Base-by-base conservation (phyloP, 2,888 invertebrate genomes). In the Andrena trimmerana region DNA sequence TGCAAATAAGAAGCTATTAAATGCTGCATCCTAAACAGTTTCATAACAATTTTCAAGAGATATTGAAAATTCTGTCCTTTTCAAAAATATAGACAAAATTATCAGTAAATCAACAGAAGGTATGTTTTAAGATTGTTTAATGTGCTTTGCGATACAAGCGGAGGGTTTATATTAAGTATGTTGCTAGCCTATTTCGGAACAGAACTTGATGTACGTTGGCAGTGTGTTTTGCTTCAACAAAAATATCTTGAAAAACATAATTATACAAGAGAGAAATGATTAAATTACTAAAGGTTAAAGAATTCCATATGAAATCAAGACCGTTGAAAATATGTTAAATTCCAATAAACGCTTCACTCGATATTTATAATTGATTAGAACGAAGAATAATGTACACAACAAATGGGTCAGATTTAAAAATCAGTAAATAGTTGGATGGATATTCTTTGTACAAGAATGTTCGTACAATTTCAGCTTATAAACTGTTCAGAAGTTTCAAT, bases 391-490 rank as follows among this genome's bases (percentile, higher is more conserved):
- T 89, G 82, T 89, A 89, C 88, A 89, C 78, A 82, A 82, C 73
- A 78, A 80, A 87, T 71, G 70, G 83, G 59, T 76, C 54, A 74
- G 57, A 78, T 80, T 85, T 66, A 78, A 73, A 85, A 83, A 88
- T 87, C 78, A 81, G 70, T 71, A 82, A 87, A 78, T 77, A 83
- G 77, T 78, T 78, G 86, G 85, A 90, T 89, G 90, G 84, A 89
- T 83, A 83, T 83, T 75, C 71, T 88, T 91, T 91, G 87, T 90
- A 91, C 90, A 91, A 85, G 72, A 81, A 81, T 81, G 79, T 83
- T 78, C 72, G 77, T 81, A 87, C 72, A 85, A 75, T 90, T 92
- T 94, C 92, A 94, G 90, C 93, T 94, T 91, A 92, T 84, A 94
- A 89, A 85, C 88, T 90, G 63, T 89, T 92, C 20, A 94, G 71